phyloP scores from a whole-genome alignment of 2,888 invertebrate genomes.

The Epinotia ramella region DNA sequence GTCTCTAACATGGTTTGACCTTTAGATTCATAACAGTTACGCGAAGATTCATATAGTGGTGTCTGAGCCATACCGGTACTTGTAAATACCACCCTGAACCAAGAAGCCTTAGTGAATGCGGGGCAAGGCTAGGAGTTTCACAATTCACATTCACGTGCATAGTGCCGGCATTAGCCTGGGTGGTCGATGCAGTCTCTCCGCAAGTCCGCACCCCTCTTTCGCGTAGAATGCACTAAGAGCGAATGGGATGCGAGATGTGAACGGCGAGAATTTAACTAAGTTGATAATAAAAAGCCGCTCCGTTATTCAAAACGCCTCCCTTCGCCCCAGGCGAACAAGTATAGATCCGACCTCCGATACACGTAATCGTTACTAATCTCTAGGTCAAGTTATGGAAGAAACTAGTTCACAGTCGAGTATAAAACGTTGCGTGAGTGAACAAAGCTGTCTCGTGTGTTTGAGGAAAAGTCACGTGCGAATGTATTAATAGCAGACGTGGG shows the following conservation, averaged over 20 bases:
- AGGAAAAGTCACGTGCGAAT: constrained; percentile 38
- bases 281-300: constrained; percentile 29
- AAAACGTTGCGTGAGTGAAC: background rate
- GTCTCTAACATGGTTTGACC: background rate
- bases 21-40: background rate
- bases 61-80: background rate
- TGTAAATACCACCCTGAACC: constrained; percentile 11
- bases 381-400: background rate
- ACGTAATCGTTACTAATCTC: background rate
- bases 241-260: constrained; percentile 14
- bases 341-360: background rate
- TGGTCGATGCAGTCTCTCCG: constrained; percentile 36
- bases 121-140: constrained; percentile 55
- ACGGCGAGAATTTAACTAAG: constrained; percentile 27
- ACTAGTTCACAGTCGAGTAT: background rate
- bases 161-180: constrained; percentile 40
- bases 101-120: constrained; percentile 51
- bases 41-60: background rate
- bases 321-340: background rate
- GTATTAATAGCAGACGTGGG: constrained; percentile 34
- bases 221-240: background rate
- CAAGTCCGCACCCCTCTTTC: constrained; percentile 22
- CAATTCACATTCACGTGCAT: constrained; percentile 49
- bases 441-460: constrained; percentile 26
- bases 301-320: background rate